These are phyloP conservation scores for Cyanoderma ruficeps DNA, from an alignment of 2,113 vertebrate genomes.

Conservation along the genomic window DNA sequence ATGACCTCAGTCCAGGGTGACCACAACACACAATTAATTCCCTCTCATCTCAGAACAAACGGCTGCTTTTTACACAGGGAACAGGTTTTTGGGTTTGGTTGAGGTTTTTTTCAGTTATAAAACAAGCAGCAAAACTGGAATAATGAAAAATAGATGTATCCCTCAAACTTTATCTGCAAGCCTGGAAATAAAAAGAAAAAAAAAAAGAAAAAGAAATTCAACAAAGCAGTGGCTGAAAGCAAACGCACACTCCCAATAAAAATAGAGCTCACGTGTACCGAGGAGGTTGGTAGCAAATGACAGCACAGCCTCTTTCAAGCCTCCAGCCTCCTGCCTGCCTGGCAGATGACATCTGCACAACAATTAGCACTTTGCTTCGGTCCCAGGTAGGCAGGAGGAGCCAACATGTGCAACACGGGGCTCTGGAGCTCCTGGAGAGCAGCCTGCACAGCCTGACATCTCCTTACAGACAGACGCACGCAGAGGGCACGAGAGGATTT, in stretches of 20 bases:
- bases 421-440: constrained; percentile 13
- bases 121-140: neutral
- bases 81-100: neutral
- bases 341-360: constrained; percentile 45
- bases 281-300: constrained; percentile 34
- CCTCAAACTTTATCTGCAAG: constrained; percentile 34
- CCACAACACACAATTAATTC: neutral
- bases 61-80: neutral
- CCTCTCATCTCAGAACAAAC: neutral
- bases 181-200: neutral
- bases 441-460: neutral
- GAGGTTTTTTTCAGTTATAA: neutral
- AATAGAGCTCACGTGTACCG: constrained; percentile 58
- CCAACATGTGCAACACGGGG: neutral
- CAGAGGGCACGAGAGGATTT: neutral
- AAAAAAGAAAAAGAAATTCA: constrained; percentile 14
- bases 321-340: constrained; percentile 53
- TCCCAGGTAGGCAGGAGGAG: constrained; percentile 53
- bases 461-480: fast-evolving
- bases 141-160: constrained; percentile 42
- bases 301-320: constrained; percentile 46
- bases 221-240: constrained; percentile 48
- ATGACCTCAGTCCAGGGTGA: neutral
- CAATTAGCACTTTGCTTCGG: constrained; percentile 28
- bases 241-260: neutral